These are phyloP conservation scores for cat (Felis catus) DNA, from an alignment of 2,113 vertebrate genomes.

Conservation along the genomic window F.catus_Fca126_mat1.0 CM031415.1:95958501-95959000, in stretches of 20 bases:
- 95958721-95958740: neutral
- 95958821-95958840: neutral
- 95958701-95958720: no score
- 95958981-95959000: neutral
- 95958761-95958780: neutral
- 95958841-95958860: neutral
- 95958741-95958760: neutral
- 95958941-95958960: neutral
- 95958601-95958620: no score
- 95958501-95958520: no score
- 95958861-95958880: neutral
- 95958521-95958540: no score
- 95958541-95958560: no score
- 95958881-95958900: neutral
- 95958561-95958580: no score
- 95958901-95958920: neutral
- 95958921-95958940: neutral
- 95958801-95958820: neutral
- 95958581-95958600: no score
- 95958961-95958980: neutral
- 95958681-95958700: no score
- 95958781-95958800: neutral
- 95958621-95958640: no score
- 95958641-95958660: no score
- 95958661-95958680: no score